Conservation (phyloP, 2,113 vertebrate species). For the Danio rerio region GRCz12tu NC_133177.1:42046501-42047000, state of each 20-base stretch:
- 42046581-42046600: not conserved
- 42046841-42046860: constrained; percentile 88
- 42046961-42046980: constrained; percentile 75
- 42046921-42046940: constrained; percentile 95
- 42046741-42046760: no score
- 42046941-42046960: constrained; percentile 93
- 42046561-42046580: not conserved
- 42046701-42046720: not conserved
- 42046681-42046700: not conserved
- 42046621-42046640: not conserved
- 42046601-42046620: not conserved
- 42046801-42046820: constrained; percentile 93
- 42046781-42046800: constrained; percentile 89
- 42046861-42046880: constrained; percentile 94
- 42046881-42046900: constrained; percentile 96
- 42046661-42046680: no score
- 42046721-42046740: no score
- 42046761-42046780: not conserved
- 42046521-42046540: constrained; percentile 48
- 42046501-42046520: constrained; percentile 42
- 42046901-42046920: constrained; percentile 92
- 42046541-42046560: constrained; percentile 4
- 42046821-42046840: constrained; percentile 95
- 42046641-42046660: not conserved
- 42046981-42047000: not conserved